Base-by-base conservation (phyloP, 2,113 vertebrate species). In the Romanogobio albipinnatus region DNA sequence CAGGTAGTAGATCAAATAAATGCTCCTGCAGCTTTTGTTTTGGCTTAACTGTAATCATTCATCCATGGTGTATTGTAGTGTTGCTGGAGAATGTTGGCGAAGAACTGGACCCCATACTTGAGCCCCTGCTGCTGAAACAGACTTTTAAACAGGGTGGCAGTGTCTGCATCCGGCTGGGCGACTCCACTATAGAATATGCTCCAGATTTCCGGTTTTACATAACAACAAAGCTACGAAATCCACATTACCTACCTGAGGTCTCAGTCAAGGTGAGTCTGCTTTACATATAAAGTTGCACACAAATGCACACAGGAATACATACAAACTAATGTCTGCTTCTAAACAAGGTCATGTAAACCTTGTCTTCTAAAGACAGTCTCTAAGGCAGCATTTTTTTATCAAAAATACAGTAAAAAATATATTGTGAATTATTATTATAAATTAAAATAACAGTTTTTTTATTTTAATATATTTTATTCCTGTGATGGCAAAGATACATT, bases 181-280 rank as follows among this genome's bases (percentile, higher is more conserved):
- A 97, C 76, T 92, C 95, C 6, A 95, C 93, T 26, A 94, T 96
- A 0, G 96, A 97, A 76, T 96, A 96, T 1, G 90, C 95, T 13
- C 95, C 94, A 0, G 95, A 97, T 90, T 97, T 99, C 85, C 94
- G 95, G 77, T 97, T 98, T 90, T 96, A 97, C 79, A 95, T 97
- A 80, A 98, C 96, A 3, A 96, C 97, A 51, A 97, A 97, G 89
- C 90, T 98, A 10, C 93, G 96, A 61, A 98, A 98, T 90, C 96
- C 95, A 14, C 96, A 96, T 86, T 97, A 96, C 90, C 93, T 97
- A 78, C 96, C 96, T 10, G 95, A 96, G 90, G 96, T 94, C 0
- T 96, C 96, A 5, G 95, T 96, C 84, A 96, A 97, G 95, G 96
- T 95, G 56, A 89, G 91, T 84, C 8, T 78, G 13, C 19, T 64